Base-by-base conservation (phyloP, 2,797 vertebrate genomes). In the Siniperca scherzeri region DNA sequence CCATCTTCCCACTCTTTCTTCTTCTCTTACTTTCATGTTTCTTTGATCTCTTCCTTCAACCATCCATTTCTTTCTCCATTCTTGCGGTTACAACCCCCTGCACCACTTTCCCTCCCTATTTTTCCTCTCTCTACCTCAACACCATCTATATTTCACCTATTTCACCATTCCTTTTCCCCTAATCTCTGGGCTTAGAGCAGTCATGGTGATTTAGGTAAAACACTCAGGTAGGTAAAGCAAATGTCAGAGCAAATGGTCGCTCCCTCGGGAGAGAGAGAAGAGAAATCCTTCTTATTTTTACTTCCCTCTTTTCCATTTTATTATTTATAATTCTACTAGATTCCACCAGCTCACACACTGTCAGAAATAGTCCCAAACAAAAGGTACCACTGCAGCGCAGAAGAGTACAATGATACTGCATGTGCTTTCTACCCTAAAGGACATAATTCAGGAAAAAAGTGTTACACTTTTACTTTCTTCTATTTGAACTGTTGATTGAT, bases 181-280 rank as follows among this genome's bases (percentile, higher is more conserved):
- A 40, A 9, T 78, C 73, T 69, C 62, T n/a, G 30, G 27, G 62
- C 55, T 62, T 9, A 21, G 14, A 70, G 56, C 82, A 84, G 76
- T 84, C 77, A 67, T 8, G 30, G 46, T 70, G 77, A 81, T 85
- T 86, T 80, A 84, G 79, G 81, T 81, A 87, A 88, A 87, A 88
- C 88, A 83, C 74, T 88, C 87, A 73, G 57, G 77, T 79, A 81
- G 77, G 83, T 66, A 90, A 88, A 89, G 85, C 77, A 90, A 90
- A 91, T 91, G 90, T 90, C 88, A 90, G 48, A 56, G 79, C 62
- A 84, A 85, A 84, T 80, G 81, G 85, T 83, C 10, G 50, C 74
- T 88, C 84, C 88, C 82, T 38, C 8, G 44, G 80, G 88, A 87
- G 22, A n/a, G 7, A 74, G 67, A 70, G 73, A 69, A 66, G 64